A percentile compares a stretch with the other conserved stretches of the same genome.
phyloP scores from a whole-genome alignment of 2,113 vertebrate species.

The Oreochromis tanganicae region DNA sequence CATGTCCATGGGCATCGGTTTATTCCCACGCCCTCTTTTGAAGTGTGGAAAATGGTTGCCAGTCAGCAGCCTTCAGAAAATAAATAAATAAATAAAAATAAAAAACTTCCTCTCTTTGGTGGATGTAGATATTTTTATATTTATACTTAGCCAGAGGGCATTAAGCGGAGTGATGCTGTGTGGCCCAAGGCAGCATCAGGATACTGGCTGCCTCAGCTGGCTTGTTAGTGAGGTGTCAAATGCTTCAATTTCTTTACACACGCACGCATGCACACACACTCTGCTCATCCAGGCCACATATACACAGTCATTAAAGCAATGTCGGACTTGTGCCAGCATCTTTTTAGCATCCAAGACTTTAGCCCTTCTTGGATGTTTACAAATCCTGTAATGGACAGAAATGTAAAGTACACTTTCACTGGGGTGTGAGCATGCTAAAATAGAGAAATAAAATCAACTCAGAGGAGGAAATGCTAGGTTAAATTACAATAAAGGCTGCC shows the following conservation, averaged over 20 bases:
- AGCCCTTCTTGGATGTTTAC: background rate
- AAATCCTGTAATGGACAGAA: background rate
- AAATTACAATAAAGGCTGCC: background rate
- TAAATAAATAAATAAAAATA: background rate
- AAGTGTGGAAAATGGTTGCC: constrained; percentile 36
- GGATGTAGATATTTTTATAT: background rate
- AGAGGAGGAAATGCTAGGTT: background rate
- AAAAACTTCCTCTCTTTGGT: constrained; percentile 2
- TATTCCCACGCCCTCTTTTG: constrained; percentile 31
- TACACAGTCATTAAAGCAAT: background rate
- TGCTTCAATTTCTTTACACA: background rate
- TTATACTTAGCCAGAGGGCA: constrained; percentile 1
- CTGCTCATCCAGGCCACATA: background rate
- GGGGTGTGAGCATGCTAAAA: background rate
- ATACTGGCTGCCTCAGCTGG: constrained; percentile 46
- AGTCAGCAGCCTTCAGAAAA: constrained; percentile 21
- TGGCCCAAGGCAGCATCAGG: constrained; percentile 19
- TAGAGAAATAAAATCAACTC: background rate
- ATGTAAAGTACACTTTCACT: background rate
- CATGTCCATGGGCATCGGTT: constrained; percentile 39
- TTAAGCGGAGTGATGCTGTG: constrained; percentile 1
- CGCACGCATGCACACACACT: background rate
- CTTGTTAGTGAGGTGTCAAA: constrained; percentile 19
- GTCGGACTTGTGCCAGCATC: background rate
- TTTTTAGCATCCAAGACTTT: background rate